Evolutionary conservation across 2,113 vertebrate species (phyloP).

Genomic region (Ptychochromis oligacanthus): DNA sequence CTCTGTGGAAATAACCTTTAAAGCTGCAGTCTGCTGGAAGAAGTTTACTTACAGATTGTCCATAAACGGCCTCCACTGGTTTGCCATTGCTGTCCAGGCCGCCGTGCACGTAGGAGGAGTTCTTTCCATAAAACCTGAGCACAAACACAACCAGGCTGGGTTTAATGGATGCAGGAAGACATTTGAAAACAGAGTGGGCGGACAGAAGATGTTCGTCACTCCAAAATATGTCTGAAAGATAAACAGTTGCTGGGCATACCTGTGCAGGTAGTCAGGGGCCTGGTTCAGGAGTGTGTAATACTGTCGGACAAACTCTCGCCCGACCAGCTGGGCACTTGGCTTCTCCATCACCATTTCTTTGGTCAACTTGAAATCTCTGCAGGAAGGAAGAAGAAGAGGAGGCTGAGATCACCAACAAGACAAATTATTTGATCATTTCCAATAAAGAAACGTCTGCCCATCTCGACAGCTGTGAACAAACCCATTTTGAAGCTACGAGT

Average conservation of each 20-base stretch:
- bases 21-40: background rate
- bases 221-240: background rate
- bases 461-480: background rate
- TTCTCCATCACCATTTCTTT: slow-evolving; percentile 99
- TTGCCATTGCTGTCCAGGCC: slow-evolving; percentile 95
- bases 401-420: background rate
- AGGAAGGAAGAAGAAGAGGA: background rate
- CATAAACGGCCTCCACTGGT: slow-evolving; percentile 93
- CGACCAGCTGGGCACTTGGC: slow-evolving; percentile 99
- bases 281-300: slow-evolving; percentile 98
- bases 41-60: slow-evolving; percentile 87
- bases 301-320: slow-evolving; percentile 99
- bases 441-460: background rate
- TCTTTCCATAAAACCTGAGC: slow-evolving; percentile 97
- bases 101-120: slow-evolving; percentile 97
- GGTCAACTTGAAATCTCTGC: slow-evolving; percentile 86
- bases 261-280: slow-evolving; percentile 97
- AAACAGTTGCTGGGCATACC: slow-evolving; percentile 72
- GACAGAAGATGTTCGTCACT: background rate
- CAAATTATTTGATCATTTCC: background rate
- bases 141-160: background rate
- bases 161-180: background rate
- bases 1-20: background rate
- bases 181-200: background rate
- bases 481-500: background rate